Evolutionary conservation across 2,888 invertebrate species (phyloP), one percentile per base, ranked within the genome.

Genomic region (Drosophila borborema): DNA sequence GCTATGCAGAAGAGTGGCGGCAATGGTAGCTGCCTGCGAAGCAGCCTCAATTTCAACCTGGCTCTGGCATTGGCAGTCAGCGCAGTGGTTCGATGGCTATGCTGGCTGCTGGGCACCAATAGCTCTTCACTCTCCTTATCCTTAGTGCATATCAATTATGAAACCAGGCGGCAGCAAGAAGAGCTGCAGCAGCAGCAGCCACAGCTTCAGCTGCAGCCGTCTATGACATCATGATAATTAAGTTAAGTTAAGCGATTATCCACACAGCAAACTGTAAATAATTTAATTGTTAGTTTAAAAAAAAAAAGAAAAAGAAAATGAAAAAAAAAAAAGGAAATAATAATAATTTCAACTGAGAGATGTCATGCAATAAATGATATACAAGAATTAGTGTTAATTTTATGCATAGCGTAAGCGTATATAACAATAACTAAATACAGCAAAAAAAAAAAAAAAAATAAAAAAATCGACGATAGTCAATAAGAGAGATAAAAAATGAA

Each of bases 1-100:
- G 92, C 92, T 8, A 92, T 92, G 92, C 92, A 92, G 72, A 92
- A 92, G 64, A 92, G 92, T 74, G 78, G 72, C 28, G 74, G 40
- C 31, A 67, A 43, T 18, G 73, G 67, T 62, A 65, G 80, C 68
- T 59, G 73, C 55, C 67, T 69, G 36, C 53, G 69, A 31, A 53
- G 55, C 45, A 69, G 68, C 66, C 48, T 74, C 56, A 74, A 72
- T 36, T 55, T 77, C 36, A 53, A 65, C 20, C 77, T 88, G 48
- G 49, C 78, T 16, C 60, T 89, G 56, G 79, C 86, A 16, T 46
- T 89, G 71, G 78, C 74, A 20, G 82, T 72, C 72, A 85, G 83
- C 28, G 82, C 79, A 38, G 90, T 88, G 53, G 86, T 87, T 28
- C 88, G 86, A 81, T 87, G 86, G 86, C 48, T 77, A 20, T 55